Conservation (phyloP, 2,888 invertebrate species). For the Dasypogon diadema region DNA sequence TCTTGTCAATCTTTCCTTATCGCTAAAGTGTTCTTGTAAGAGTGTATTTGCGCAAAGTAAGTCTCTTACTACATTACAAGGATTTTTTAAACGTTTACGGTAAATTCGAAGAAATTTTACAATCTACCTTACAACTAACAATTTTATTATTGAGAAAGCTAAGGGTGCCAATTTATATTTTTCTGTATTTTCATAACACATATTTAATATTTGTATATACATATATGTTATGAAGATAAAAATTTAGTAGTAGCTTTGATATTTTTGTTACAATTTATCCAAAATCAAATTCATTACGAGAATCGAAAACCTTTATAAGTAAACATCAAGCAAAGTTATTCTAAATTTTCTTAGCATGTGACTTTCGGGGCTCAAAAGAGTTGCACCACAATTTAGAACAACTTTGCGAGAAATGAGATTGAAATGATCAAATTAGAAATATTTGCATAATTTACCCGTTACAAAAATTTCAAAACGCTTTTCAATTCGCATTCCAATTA, state of each 20-base stretch:
- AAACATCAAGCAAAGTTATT: conserved; percentile 24
- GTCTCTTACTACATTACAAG: background rate
- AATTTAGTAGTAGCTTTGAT: background rate
- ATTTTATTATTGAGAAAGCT: background rate
- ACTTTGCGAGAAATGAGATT: conserved; percentile 14
- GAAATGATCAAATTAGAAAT: background rate
- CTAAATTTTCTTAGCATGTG: conserved; percentile 13
- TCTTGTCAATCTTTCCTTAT: no score
- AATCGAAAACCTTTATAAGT: background rate
- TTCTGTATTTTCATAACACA: background rate
- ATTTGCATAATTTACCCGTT: background rate
- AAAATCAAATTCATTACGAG: background rate
- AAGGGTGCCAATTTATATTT: background rate
- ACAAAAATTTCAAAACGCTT: background rate
- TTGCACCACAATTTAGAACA: conserved; percentile 25
- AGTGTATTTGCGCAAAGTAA: conserved; percentile 41
- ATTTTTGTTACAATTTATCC: background rate
- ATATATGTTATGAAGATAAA: background rate
- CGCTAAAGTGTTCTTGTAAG: no score
- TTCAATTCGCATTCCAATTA: no score
- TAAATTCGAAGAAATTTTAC: background rate
- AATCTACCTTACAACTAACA: background rate
- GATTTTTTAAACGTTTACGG: background rate
- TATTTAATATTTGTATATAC: no score
- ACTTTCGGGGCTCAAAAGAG: conserved; percentile 42